phyloP scores from a whole-genome alignment of 2,113 vertebrate species.

The Perognathus longimembris region DNA sequence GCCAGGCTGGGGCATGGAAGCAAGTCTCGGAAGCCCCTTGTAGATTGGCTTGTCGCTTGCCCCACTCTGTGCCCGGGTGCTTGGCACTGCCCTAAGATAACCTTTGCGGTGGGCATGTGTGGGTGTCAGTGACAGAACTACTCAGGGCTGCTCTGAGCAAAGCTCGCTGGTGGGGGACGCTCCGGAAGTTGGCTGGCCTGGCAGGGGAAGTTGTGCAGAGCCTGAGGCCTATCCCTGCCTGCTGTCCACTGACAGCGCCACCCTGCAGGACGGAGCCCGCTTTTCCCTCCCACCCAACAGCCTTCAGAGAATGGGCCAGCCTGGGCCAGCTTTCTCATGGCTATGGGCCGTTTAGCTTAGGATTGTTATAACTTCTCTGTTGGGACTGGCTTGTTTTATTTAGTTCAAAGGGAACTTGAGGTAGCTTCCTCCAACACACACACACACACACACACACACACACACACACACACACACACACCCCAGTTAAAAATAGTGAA shows the following conservation, averaged over 20 bases:
- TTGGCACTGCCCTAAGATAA: slow-evolving; percentile 19
- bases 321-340: background rate
- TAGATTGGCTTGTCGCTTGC: background rate
- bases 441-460: background rate
- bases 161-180: background rate
- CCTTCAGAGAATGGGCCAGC: background rate
- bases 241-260: background rate
- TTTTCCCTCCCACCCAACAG: background rate
- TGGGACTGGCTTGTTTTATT: background rate
- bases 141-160: background rate
- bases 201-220: slow-evolving; percentile 27
- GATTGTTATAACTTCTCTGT: background rate
- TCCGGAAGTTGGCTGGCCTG: background rate
- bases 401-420: slow-evolving; percentile 55
- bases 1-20: background rate
- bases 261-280: background rate
- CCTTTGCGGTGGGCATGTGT: slow-evolving; percentile 23
- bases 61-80: background rate
- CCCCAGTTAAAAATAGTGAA: slow-evolving; percentile 63
- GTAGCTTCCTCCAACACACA: slow-evolving; percentile 60
- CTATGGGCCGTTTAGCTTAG: background rate
- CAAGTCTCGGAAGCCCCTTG: background rate
- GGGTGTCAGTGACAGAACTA: background rate
- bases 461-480: no score
- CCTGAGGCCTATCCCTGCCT: background rate